A percentile compares a stretch with the other conserved stretches of the same genome.
Conservation (phyloP, 2,888 invertebrate species). For the Plagiodera versicolora region DNA sequence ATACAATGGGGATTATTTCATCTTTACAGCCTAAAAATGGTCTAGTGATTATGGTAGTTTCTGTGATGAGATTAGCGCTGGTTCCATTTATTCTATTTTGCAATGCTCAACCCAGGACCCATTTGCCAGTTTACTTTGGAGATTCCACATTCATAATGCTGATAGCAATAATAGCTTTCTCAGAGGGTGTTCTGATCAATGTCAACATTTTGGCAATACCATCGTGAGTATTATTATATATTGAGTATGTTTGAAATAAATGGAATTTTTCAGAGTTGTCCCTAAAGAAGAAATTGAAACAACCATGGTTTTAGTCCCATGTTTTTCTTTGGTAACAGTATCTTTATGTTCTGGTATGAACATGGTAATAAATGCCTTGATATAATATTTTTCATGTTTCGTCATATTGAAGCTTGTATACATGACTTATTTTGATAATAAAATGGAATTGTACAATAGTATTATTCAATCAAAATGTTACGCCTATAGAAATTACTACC, state of each 20-base stretch:
- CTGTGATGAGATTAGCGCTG: slow-evolving; percentile 67
- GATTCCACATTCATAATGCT: slow-evolving; percentile 78
- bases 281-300: slow-evolving; percentile 21
- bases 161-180: slow-evolving; percentile 75
- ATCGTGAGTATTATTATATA: slow-evolving; percentile 66
- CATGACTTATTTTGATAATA: too few relatives aligned
- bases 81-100: slow-evolving; percentile 84
- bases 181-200: slow-evolving; percentile 89
- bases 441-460: too few relatives aligned
- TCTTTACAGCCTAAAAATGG: slow-evolving; percentile 66
- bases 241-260: too few relatives aligned
- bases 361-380: slow-evolving; percentile 22
- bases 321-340: slow-evolving; percentile 11
- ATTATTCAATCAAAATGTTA: too few relatives aligned
- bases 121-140: slow-evolving; percentile 75
- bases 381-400: slow-evolving; percentile 10
- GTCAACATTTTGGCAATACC: slow-evolving; percentile 82
- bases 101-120: slow-evolving; percentile 78
- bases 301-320: slow-evolving; percentile 22
- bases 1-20: too few relatives aligned
- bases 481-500: too few relatives aligned
- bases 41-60: slow-evolving; percentile 65
- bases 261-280: slow-evolving; percentile 27
- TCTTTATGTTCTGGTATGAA: slow-evolving; percentile 20
- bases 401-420: too few relatives aligned